phyloP scores from a whole-genome alignment of 2,888 invertebrate species.

The Pelosia muscerda region DNA sequence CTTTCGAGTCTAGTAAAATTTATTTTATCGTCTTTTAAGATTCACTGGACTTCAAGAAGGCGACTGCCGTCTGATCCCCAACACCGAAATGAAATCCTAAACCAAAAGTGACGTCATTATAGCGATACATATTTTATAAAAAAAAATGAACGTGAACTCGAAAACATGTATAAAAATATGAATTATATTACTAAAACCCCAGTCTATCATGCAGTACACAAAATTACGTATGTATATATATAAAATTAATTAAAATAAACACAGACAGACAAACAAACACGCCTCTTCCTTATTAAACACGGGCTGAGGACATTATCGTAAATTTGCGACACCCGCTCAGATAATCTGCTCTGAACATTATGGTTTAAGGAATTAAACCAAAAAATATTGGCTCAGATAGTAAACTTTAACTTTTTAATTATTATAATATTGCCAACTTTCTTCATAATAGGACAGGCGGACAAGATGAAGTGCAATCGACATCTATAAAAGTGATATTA shows the following conservation, averaged over 20 bases:
- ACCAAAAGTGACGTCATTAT: too few relatives aligned
- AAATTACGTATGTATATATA: background rate
- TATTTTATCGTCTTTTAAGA: background rate
- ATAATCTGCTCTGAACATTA: constrained; percentile 57
- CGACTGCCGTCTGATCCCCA: background rate
- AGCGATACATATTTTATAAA: too few relatives aligned
- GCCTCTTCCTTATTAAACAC: background rate
- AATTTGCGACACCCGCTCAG: constrained; percentile 52
- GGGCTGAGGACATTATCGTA: constrained; percentile 58
- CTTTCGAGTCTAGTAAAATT: background rate
- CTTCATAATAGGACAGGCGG: constrained; percentile 2
- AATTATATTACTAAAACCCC: too few relatives aligned
- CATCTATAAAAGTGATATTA: constrained; percentile 4
- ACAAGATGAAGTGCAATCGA: background rate
- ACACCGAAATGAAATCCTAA: background rate
- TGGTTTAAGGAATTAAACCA: constrained; percentile 54
- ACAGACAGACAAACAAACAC: constrained; percentile 17
- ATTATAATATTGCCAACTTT: constrained; percentile 17
- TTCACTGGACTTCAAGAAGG: background rate
- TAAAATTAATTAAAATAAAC: background rate
- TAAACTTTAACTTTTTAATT: constrained; percentile 22
- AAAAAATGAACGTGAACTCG: too few relatives aligned
- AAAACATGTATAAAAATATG: too few relatives aligned
- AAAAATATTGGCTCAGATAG: constrained; percentile 38
- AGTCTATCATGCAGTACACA: background rate